phyloP scores from a whole-genome alignment of 2,888 invertebrate species.

The Operophtera brumata region DNA sequence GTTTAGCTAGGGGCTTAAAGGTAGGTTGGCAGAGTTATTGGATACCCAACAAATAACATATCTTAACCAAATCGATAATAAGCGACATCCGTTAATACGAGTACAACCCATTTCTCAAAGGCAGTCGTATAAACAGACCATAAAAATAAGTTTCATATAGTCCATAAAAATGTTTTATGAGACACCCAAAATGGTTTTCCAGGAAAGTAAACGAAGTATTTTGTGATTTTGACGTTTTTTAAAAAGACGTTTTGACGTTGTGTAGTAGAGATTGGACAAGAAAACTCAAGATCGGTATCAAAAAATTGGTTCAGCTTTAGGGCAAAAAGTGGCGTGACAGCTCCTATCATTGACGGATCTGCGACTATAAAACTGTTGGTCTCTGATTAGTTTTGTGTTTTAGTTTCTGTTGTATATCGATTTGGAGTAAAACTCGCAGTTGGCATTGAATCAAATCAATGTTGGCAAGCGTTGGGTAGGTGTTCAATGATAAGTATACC shows the following conservation, averaged over 20 bases:
- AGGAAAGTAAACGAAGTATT: conserved; percentile 20
- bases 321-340: conserved; percentile 31
- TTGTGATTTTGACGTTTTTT: conserved; percentile 5
- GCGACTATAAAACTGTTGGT: conserved; percentile 21
- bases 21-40: background rate
- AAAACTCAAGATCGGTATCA: conserved; percentile 33
- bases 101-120: conserved; percentile 52
- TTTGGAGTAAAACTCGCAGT: background rate
- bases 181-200: conserved; percentile 48
- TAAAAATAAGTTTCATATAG: conserved; percentile 72
- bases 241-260: conserved; percentile 1
- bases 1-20: too few relatives aligned
- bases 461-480: background rate
- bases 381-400: conserved; percentile 20
- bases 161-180: conserved; percentile 66
- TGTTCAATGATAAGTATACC: background rate
- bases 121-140: conserved; percentile 65
- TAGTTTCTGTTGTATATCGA: conserved; percentile 15
- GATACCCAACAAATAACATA: background rate
- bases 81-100: conserved; percentile 50
- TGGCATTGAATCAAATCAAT: background rate
- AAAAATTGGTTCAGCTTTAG: conserved; percentile 35
- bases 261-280: conserved; percentile 27
- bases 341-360: conserved; percentile 22
- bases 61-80: conserved; percentile 21